Evolutionary conservation across 2,113 vertebrate species (phyloP), one percentile per base, ranked within the genome.

Genomic region (Ginglymostoma cirratum): DNA sequence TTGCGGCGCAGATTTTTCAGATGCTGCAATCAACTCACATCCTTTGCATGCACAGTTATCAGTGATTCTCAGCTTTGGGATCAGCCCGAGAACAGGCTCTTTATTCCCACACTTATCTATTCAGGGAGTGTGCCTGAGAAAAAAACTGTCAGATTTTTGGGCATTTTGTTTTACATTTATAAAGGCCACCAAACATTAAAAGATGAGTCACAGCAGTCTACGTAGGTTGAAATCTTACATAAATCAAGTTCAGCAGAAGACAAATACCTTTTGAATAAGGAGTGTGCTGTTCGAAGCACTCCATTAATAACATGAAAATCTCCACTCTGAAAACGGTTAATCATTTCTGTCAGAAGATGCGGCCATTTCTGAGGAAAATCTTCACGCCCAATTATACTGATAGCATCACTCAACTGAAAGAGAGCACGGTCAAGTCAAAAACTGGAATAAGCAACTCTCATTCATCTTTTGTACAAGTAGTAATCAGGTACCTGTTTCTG

Each of bases 291-390:
- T 70, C 98, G 99, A 95, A 99, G 98, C 15, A 99, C 98, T 0
- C 99, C 99, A 0, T 99, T 99, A 96, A 99, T 99, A 96, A 99
- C 98, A 65, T 99, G 99, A 97, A 99, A 99, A 96, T 99, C 99
- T 83, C 99, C 99, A 96, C 99, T 99, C 96, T 98, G 98, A 96
- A 99, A 99, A 70, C 99, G 99, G 66, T 98, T 99, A 96, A 99
- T 99, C 99, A 99, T 99, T 96, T 99, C 99, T 0, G 99, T 99
- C 96, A 99, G 97, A 45, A 99, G 97, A 97, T 99, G 98, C 0
- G 99, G 99, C 99, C 99, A 99, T 96, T 99, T 99, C 97, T 98
- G 99, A 96, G 99, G 99, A 83, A 99, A 99, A 96, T 99, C 99
- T 96, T 99, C 99, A 96, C 99, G 97, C 61, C 99, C 99, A 94